A percentile compares a stretch with the other conserved stretches of the same genome.
Conservation (phyloP, 2,113 vertebrate species). For the Archilochus colubris region DNA sequence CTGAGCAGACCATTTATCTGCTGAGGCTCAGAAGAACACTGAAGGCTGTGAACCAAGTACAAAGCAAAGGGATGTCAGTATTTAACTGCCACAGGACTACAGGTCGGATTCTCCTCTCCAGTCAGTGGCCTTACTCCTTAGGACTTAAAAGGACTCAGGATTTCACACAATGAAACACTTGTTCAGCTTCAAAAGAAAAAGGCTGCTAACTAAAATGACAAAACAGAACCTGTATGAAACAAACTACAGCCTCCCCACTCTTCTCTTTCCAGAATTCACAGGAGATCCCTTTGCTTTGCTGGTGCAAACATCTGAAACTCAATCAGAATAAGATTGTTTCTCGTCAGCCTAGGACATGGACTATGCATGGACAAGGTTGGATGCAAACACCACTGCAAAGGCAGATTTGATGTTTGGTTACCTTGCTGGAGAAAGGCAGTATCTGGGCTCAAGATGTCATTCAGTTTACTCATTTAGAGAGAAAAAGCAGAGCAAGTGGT, state of each 20-base stretch:
- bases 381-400: background rate
- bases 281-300: background rate
- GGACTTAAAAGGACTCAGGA: background rate
- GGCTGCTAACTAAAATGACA: background rate
- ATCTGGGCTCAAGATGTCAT: background rate
- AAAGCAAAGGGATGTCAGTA: rapidly evolving
- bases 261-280: background rate
- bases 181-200: background rate
- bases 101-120: background rate
- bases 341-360: background rate
- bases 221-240: background rate
- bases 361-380: background rate
- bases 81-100: background rate
- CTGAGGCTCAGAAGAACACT: background rate
- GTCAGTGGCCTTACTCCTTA: background rate
- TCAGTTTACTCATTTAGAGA: background rate
- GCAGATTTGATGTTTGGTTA: background rate
- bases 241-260: background rate
- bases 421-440: background rate
- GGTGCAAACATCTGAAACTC: background rate
- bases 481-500: background rate
- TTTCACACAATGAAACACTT: background rate
- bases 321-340: background rate
- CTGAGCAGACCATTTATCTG: rapidly evolving
- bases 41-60: background rate